A percentile compares a stretch with the other conserved stretches of the same genome.
phyloP scores from a whole-genome alignment of 30 jellyfish, hydroid and myxozoan species.

The Calvadosia cruxmelitensis region DNA sequence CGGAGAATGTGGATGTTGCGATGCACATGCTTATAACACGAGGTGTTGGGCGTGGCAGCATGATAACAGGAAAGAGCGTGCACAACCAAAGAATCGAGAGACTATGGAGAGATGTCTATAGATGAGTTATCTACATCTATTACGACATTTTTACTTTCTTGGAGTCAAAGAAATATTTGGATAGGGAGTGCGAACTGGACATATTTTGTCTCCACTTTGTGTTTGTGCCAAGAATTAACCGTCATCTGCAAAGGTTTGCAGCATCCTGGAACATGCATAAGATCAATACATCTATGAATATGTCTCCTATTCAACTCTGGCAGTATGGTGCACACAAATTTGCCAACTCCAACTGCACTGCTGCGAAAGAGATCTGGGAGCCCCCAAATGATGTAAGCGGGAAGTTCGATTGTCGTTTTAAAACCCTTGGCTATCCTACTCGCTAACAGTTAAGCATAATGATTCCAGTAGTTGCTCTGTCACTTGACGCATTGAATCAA shows the following conservation, averaged over 20 bases:
- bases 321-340: constrained; percentile 14
- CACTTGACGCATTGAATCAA: no score
- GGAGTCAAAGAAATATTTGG: constrained; percentile 14
- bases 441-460: no score
- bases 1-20: constrained; percentile 46
- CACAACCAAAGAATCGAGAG: constrained; percentile 24
- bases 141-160: constrained; percentile 8
- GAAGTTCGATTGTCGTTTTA: no score
- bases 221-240: constrained; percentile 21
- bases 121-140: constrained; percentile 24
- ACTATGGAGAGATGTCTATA: constrained; percentile 33
- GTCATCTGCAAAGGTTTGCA: constrained; percentile 8
- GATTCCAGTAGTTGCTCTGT: no score
- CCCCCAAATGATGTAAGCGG: constrained; percentile 3
- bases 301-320: constrained; percentile 38
- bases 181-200: constrained; percentile 6
- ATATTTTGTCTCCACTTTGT: constrained; percentile 27
- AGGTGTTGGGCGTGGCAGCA: constrained; percentile 30
- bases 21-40: constrained; percentile 23
- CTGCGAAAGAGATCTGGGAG: constrained; percentile 4
- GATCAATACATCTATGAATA: constrained; percentile 25
- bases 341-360: constrained; percentile 12
- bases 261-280: constrained; percentile 36
- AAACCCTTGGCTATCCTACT: no score
- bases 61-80: constrained; percentile 18